These are phyloP conservation scores for Acromyrmex heyeri DNA, from an alignment of 1,140 invertebrate species.

Conservation along the genomic window DNA sequence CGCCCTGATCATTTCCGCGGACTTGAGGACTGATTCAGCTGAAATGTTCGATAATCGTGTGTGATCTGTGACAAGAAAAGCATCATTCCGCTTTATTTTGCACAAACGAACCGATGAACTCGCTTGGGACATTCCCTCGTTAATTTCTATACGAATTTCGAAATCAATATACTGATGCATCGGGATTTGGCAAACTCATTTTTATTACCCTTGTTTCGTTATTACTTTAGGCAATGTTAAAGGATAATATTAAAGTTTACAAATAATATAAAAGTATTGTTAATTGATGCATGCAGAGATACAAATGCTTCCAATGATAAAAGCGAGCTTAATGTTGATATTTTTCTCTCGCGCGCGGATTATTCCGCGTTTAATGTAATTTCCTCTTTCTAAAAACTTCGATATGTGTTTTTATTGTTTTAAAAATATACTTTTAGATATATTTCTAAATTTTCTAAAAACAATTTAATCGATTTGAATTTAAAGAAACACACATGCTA, in stretches of 20 bases:
- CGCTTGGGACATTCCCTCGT: background rate
- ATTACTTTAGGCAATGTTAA: no score
- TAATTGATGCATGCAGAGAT: background rate
- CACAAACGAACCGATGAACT: background rate
- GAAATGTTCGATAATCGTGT: constrained; percentile 4
- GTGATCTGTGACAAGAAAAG: constrained; percentile 64
- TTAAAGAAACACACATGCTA: background rate
- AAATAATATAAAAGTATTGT: background rate
- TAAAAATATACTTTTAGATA: constrained; percentile 4
- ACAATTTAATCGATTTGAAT: constrained; percentile 5
- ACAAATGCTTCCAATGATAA: background rate
- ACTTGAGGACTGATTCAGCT: background rate
- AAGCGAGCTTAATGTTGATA: background rate
- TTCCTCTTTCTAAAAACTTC: background rate
- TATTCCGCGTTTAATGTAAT: background rate
- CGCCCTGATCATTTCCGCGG: background rate
- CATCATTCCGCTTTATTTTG: constrained; percentile 10
- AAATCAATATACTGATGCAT: constrained; percentile 43
- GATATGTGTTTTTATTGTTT: background rate
- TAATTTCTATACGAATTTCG: background rate
- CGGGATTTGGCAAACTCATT: background rate
- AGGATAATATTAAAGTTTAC: no score
- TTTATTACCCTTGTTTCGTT: background rate
- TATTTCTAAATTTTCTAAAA: constrained; percentile 13
- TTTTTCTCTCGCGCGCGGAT: background rate